Base-by-base conservation (phyloP, 2,113 vertebrate species). In the Gasterosteus nipponicus region DNA sequence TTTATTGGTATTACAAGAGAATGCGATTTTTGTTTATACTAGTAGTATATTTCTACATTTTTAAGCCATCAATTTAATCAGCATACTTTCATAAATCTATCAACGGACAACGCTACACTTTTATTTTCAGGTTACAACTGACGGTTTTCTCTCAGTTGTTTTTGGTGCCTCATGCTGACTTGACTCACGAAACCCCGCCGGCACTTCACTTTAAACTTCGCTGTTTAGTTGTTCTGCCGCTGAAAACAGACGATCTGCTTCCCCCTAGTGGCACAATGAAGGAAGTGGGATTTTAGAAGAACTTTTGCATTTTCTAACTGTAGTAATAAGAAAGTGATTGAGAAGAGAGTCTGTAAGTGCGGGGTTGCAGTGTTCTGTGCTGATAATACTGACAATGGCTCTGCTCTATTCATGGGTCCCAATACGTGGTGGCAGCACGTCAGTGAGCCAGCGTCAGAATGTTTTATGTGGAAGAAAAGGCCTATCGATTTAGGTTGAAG, bases 191-290 rank as follows among this genome's bases (percentile, higher is more conserved):
- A 9, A 18, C 2, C 9, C 7, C 10, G 1, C 3, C 68, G 16
- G 67, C 66, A 68, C 35, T 31, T 59, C 7, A 33, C 5, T 2
- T 18, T 47, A 0, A 81, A 87, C 77, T 85, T 86, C 66, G 2
- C 16, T 38, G 29, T 63, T 53, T 15, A 67, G 1, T 11, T 10
- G 31, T 35, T 64, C 15, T 29, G 53, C 22, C 39, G 38, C 22
- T 31, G 18, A 75, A 77, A 79, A 78, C 3, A 62, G 16, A 39
- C 4, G 1, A 3, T 39, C 1, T 84, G 49, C 67, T 77, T 49
- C 80, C 56, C 14, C 60, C 89, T 83, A 63, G 77, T 80, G 89
- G 69, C 62, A 3, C 0, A 19, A 44, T 29, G 4, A 35, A 15
- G 10, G 12, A 75, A 66, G 31, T 38, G 35, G 35, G 35, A 38